A percentile compares a stretch with the other conserved stretches of the same genome.
Conservation (phyloP, 2,888 invertebrate genomes). For the Tyria jacobaeae region DNA sequence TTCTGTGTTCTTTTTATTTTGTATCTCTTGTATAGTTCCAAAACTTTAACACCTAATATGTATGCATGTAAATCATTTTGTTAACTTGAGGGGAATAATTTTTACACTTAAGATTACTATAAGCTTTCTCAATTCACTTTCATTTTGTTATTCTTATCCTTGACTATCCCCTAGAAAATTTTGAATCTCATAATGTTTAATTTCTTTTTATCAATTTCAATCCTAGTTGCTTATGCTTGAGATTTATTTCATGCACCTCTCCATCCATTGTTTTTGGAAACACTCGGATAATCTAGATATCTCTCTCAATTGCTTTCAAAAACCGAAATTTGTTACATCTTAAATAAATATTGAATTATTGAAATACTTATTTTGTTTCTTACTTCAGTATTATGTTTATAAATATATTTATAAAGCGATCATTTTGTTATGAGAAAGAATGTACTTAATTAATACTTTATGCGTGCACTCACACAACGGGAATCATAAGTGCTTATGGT, state of each 20-base stretch:
- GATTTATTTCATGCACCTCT: too few species aligned
- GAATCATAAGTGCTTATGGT: not conserved
- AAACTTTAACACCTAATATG: not conserved
- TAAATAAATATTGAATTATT: not conserved
- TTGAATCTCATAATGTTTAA: too few species aligned
- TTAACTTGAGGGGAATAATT: not conserved
- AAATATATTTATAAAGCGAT: not conserved
- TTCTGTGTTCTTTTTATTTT: not conserved
- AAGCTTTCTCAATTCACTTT: not conserved
- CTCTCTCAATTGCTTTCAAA: too few species aligned
- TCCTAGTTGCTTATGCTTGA: too few species aligned
- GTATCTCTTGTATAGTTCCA: not conserved
- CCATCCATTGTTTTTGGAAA: too few species aligned
- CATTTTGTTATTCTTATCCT: too few species aligned
- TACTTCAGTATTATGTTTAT: not conserved
- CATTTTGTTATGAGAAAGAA: too few species aligned
- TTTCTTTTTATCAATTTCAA: too few species aligned
- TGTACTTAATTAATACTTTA: not conserved
- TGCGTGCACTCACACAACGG: not conserved
- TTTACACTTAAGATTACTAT: not conserved
- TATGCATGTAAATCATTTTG: too few species aligned
- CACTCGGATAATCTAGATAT: too few species aligned
- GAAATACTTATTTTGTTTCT: not conserved
- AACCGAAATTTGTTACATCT: too few species aligned
- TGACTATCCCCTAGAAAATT: too few species aligned